Evolutionary conservation across 53 echinoderm and acorn worm species (phyloP), one percentile per base, ranked within the genome.

Genomic region (Stichopus horrens): DNA sequence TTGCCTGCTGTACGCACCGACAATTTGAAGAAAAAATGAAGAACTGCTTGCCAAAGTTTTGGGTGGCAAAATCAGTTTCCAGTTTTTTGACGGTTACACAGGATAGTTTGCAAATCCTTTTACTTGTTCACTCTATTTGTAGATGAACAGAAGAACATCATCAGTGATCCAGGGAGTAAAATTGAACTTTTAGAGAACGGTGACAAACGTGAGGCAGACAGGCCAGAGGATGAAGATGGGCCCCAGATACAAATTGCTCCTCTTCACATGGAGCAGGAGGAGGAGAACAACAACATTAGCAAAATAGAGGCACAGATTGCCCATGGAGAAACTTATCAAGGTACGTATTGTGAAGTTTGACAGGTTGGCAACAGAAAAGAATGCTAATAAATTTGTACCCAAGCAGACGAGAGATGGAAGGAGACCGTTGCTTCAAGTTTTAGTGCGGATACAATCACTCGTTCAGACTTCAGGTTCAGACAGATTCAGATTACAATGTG

Each of bases 141-240:
- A 68, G 71, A 68, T 68, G 71, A 19, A 68, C 71, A 58, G 56
- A 80, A 80, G 57, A 58, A 80, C 21, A 80, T 80, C 57, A 55
- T 78, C 52, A 57, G 80, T 80, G 80, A 71, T 67, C 23, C 73
- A n/a, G 86, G 67, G 53, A 71, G 73, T 71, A 86, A 86, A 65
- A 67, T 71, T 66, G 86, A 52, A 57, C 86, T 73, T 65, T 53
- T 68, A 68, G 71, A 68, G 14, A 68, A 58, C 67, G 86, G 86
- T 23, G 67, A 86, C 60, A 37, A 58, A 22, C 23, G 79, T 76
- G 65, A 80, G 80, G 80, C 80, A 55, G 80, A 80, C 80, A 80
- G 80, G 80, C 80, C 80, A 20, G 58, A 80, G 56, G 80, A 80
- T 6, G 57, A 80, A 16, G 80, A 80, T 13, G 80, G 9, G 13